Evolutionary conservation across 2,113 vertebrate genomes (phyloP).

Genomic region (Shinisaurus crocodilurus): DNA sequence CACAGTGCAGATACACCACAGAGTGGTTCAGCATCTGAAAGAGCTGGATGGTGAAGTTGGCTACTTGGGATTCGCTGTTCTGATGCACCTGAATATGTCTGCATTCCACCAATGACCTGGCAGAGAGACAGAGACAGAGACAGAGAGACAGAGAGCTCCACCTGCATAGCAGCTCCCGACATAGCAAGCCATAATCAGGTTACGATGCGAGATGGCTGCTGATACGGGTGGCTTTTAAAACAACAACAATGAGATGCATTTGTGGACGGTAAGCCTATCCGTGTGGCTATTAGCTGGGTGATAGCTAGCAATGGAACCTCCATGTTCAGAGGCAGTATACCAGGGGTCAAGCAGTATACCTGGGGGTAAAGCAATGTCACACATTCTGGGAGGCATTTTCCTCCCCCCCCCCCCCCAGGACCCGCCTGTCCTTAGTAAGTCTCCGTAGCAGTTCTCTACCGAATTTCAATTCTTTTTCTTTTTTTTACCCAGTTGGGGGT

Average conservation of each 20-base stretch:
- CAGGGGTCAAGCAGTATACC: too few species aligned
- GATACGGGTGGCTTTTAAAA: background rate
- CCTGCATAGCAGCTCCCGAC: background rate
- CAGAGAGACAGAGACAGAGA: background rate
- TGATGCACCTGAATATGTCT: conserved; percentile 72
- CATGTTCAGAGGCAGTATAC: background rate
- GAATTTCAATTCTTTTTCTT: too few species aligned
- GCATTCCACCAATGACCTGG: conserved; percentile 68
- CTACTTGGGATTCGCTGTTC: conserved; percentile 62
- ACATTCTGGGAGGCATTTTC: too few species aligned
- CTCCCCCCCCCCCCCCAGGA: too few species aligned
- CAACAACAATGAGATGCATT: background rate
- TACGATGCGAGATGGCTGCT: background rate
- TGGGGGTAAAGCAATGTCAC: too few species aligned
- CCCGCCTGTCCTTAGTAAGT: too few species aligned
- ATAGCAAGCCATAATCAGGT: background rate
- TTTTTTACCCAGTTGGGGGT: too few species aligned
- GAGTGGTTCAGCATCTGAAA: conserved; percentile 86
- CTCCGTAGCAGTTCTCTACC: too few species aligned
- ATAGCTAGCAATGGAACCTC: background rate
- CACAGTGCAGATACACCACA: conserved; percentile 78
- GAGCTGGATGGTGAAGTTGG: conserved; percentile 82
- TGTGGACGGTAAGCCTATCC: background rate
- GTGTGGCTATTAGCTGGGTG: background rate
- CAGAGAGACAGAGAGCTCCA: background rate